These are phyloP conservation scores for Varanus komodoensis DNA, from an alignment of 2,113 vertebrate genomes.

Conservation along the genomic window DNA sequence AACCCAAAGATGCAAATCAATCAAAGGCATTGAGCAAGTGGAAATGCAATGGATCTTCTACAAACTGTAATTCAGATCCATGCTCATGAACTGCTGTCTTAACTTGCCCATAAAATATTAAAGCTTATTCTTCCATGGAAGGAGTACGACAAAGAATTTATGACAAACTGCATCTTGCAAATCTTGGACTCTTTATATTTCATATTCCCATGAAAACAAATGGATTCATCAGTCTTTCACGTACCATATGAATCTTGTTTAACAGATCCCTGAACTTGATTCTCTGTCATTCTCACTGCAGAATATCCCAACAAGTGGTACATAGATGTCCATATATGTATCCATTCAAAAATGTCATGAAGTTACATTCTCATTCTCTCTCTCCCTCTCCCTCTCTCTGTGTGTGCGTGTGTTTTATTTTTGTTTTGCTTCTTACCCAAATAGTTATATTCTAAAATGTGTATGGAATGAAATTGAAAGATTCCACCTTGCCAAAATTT, in stretches of 20 bases:
- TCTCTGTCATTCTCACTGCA: neutral
- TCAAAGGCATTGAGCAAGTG: slow-evolving; percentile 40
- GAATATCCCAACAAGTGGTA: neutral
- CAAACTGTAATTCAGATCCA: slow-evolving; percentile 60
- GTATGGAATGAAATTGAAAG: neutral
- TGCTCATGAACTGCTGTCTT: slow-evolving; percentile 60
- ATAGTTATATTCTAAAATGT: neutral
- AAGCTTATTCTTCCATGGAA: slow-evolving; percentile 40
- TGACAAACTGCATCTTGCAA: neutral
- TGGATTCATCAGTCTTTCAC: neutral
- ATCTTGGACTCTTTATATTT: too few species aligned
- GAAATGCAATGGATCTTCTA: slow-evolving; percentile 48
- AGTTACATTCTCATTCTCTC: too few species aligned
- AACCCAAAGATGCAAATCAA: slow-evolving; percentile 70
- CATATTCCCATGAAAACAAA: neutral
- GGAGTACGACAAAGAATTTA: neutral
- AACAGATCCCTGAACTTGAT: neutral
- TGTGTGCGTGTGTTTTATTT: too few species aligned
- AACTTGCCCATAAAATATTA: slow-evolving; percentile 63
- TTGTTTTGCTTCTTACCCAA: neutral
- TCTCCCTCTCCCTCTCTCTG: too few species aligned
- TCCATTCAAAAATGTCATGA: too few species aligned
- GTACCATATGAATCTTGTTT: neutral
- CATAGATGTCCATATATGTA: too few species aligned
- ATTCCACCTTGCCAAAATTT: neutral